Conservation (phyloP, 2,888 invertebrate species). For the Watsonalla cultraria region DNA sequence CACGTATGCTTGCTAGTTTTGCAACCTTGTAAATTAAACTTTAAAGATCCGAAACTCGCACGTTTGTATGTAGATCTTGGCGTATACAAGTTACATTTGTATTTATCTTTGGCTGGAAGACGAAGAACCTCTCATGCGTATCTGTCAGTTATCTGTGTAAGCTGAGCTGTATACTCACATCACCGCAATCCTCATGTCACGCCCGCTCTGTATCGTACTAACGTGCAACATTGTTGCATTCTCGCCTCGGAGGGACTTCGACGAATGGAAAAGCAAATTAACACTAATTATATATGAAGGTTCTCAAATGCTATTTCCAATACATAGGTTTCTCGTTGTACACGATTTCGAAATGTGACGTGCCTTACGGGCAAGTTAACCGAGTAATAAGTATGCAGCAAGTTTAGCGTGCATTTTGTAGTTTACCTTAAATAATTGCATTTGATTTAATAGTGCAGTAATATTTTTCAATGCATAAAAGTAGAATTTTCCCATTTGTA, state of each 20-base stretch:
- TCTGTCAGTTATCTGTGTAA: not conserved
- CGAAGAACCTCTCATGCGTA: not conserved
- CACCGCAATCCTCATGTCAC: not conserved
- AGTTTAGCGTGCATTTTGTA: not conserved
- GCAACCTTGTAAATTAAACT: too few species aligned
- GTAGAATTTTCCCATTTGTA: not conserved
- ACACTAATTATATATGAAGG: not conserved
- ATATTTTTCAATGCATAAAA: too few species aligned
- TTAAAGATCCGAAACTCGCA: too few species aligned
- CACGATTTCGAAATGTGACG: not conserved
- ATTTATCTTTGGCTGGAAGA: too few species aligned
- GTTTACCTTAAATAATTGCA: too few species aligned
- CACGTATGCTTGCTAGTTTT: too few species aligned
- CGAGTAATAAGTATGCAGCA: not conserved
- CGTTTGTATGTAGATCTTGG: too few species aligned
- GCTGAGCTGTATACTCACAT: not conserved
- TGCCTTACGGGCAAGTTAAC: not conserved
- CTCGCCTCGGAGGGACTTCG: constrained; percentile 2
- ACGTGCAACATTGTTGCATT: constrained; percentile 11
- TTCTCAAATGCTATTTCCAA: not conserved
- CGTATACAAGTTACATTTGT: too few species aligned
- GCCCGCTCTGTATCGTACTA: constrained; percentile 3
- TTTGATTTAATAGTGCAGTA: too few species aligned
- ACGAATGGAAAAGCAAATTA: constrained; percentile 3
- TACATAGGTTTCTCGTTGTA: not conserved